Evolutionary conservation across 2,797 vertebrate genomes (phyloP).

Genomic region (Menidia menidia): DNA sequence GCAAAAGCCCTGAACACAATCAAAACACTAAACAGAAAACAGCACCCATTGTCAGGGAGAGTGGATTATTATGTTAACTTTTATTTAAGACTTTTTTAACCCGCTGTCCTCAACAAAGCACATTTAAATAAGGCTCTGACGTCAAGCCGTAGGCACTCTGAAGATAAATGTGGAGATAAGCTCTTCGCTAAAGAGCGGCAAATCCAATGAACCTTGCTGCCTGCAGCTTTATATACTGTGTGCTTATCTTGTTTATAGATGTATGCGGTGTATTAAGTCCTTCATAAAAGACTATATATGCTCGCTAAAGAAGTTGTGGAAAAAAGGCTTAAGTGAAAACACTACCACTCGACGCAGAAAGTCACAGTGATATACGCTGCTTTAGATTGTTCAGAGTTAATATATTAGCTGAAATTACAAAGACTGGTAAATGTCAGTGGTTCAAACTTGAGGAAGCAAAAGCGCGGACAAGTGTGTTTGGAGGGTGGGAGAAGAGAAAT

Average conservation of each 20-base stretch:
- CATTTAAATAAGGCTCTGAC: slow-evolving; percentile 30
- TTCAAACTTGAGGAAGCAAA: neutral
- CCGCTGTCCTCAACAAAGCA: slow-evolving; percentile 1
- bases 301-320: slow-evolving; percentile 10
- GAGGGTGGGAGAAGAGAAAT: slow-evolving; percentile 1
- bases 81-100: slow-evolving; percentile 14
- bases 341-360: neutral
- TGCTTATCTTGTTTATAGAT: slow-evolving; percentile 4
- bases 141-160: slow-evolving; percentile 37
- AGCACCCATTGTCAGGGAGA: slow-evolving; percentile 14
- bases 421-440: neutral
- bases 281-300: slow-evolving; percentile 3
- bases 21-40: slow-evolving; percentile 10
- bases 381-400: neutral
- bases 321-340: neutral
- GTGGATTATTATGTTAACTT: slow-evolving; percentile 5
- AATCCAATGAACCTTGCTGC: slow-evolving; percentile 33
- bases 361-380: neutral
- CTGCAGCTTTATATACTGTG: slow-evolving; percentile 1
- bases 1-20: slow-evolving; percentile 2
- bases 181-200: slow-evolving; percentile 35
- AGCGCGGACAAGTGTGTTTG: neutral
- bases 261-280: neutral
- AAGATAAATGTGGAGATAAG: neutral
- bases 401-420: neutral